Evolutionary conservation across 1,140 invertebrate genomes (phyloP), one percentile per base, ranked within the genome.

Genomic region (Nebria ingens): DNA sequence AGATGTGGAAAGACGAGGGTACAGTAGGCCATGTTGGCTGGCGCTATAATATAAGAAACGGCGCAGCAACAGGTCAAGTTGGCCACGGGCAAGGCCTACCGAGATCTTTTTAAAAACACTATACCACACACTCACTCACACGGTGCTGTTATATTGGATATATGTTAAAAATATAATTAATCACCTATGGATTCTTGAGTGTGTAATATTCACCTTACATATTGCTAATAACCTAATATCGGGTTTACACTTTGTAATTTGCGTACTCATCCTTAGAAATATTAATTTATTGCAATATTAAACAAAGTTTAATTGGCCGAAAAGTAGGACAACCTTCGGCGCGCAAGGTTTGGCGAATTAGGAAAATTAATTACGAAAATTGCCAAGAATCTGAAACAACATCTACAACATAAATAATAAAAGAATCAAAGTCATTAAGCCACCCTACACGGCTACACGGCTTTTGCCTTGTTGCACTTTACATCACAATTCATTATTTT

Each of bases 1-100:
- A 45, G 40, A 45, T 45, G 40, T 45, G 40, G 40, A 45, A 17
- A 34, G 40, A 45, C 40, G 17, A 45, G 40, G 40, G 40, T 45
- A 45, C 40, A 45, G 40, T 29, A 29, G 25, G 13, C 25, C 25
- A 29, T 29, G 4, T 13, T 29, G 13, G 25, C 13, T 29, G 25
- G 25, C 25, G 25, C 25, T 29, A 29, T 29, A 29, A 6, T n/a
- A n/a, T n/a, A n/a, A n/a, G n/a, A n/a, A 29, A 6, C 13, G 25
- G 13, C 4, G 25, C 4, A 29, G 25, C 40, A 45, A 45, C 40
- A 45, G 40, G 40, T 45, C 15, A 45, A 45, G 6, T 45, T 45
- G 15, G 40, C 40, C 40, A 45, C 17, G 15, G 40, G 40, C 40
- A 45, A 45, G 40, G 15, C 13, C 4, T 6, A 29, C n/a, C n/a